phyloP scores from a whole-genome alignment of 2,797 vertebrate species.

The Podargus strigoides region DNA sequence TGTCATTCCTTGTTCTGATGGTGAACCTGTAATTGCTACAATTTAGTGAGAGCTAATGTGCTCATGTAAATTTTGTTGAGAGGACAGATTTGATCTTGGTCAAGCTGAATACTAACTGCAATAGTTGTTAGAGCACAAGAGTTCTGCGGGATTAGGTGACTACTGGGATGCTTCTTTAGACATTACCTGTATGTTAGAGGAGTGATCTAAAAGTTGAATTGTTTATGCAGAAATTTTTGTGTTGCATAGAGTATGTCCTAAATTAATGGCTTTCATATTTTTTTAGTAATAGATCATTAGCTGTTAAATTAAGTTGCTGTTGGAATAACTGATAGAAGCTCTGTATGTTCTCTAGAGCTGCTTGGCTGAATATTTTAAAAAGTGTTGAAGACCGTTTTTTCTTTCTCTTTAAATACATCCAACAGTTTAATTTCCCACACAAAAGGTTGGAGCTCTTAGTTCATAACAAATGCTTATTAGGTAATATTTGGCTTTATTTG shows the following conservation, averaged over 20 bases:
- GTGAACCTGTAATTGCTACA: not conserved
- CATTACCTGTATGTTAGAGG: not conserved
- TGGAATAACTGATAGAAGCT: not conserved
- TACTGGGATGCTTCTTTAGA: too few species aligned
- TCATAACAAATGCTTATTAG: not conserved
- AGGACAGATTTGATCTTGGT: not conserved
- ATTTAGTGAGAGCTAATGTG: not conserved
- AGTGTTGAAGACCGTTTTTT: not conserved
- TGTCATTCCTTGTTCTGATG: not conserved
- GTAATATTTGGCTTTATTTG: not conserved
- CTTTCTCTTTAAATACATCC: not conserved
- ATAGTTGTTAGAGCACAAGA: not conserved
- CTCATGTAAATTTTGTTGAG: not conserved
- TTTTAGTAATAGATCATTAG: not conserved
- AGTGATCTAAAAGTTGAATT: not conserved
- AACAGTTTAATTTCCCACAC: not conserved
- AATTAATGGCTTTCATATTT: not conserved
- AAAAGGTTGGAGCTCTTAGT: not conserved
- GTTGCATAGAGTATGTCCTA: not conserved
- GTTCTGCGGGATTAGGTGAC: not conserved
- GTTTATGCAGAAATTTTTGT: not conserved
- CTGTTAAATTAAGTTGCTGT: not conserved
- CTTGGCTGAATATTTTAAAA: not conserved
- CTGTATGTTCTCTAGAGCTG: not conserved
- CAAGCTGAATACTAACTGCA: not conserved